Base-by-base conservation (phyloP, 2,113 vertebrate species). In the Tautogolabrus adspersus region DNA sequence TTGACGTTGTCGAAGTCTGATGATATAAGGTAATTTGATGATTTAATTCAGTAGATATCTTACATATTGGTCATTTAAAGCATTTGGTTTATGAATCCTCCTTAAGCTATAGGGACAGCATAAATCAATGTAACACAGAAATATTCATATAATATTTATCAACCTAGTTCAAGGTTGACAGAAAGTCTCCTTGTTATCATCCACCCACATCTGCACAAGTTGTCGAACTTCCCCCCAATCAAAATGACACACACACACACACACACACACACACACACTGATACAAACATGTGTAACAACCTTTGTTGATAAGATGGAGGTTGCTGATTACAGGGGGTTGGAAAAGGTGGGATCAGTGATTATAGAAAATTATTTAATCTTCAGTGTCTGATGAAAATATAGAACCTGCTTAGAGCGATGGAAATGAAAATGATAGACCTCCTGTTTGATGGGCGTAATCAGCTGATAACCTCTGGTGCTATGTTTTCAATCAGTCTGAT, bases 301-400 rank as follows among this genome's bases (percentile, higher is more conserved):
- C 1, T 6, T 6, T 34, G 30, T 66, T 75, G 54, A 77, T 61
- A 64, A 79, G 79, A 74, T 77, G 68, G 55, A 44, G 49, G 68
- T 18, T 72, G 83, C 58, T 92, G 83, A 89, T 90, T 90, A 83
- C 77, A 87, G 66, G 23, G 72, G 56, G 52, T 19, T 73, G 82
- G 38, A 80, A 81, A 70, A 82, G 77, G 84, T 85, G 75, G 72
- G 87, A 91, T 90, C 87, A 90, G 81, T 80, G 79, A 88, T 81
- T 87, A 85, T 40, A 81, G 82, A 81, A 80, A 88, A 88, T 88
- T 71, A 88, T 82, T 88, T 81, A 78, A 79, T 58, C 78, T 69
- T 63, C 72, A 10, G 66, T n/a, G n/a, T 68, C 67, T 69, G 61
- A 85, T 59, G 79, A 62, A 67, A 52, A 72, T 38, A 44, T 15